Evolutionary conservation across 1,140 invertebrate species (phyloP).

Genomic region (Saccostrea glomerata): DNA sequence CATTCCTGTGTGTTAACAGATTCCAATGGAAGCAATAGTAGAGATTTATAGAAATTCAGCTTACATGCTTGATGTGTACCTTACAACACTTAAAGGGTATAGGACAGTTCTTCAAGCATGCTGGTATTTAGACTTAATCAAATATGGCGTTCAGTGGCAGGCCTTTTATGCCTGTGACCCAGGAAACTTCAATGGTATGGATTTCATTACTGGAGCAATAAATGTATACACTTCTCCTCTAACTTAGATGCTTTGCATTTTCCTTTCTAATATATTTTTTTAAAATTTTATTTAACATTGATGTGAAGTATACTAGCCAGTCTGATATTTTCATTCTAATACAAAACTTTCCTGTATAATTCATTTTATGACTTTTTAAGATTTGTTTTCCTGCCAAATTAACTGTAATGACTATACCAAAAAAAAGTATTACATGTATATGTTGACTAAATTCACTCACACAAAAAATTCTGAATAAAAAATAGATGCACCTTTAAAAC

Average conservation of each 20-base stretch:
- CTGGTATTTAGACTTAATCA: constrained; percentile 88
- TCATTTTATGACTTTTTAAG: no score
- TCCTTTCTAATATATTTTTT: not conserved
- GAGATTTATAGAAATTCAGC: constrained; percentile 79
- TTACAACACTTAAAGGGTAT: constrained; percentile 82
- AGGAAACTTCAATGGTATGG: constrained; percentile 80
- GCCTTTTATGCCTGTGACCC: constrained; percentile 90
- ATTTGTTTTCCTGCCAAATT: no score
- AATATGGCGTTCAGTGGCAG: constrained; percentile 86
- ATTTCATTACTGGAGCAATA: not conserved
- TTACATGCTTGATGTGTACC: constrained; percentile 76
- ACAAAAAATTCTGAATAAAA: no score
- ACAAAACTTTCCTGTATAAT: no score
- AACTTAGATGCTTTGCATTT: not conserved
- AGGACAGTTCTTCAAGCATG: constrained; percentile 86
- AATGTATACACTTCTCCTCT: not conserved
- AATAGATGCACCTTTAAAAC: no score
- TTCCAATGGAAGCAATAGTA: constrained; percentile 78
- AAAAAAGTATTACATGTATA: no score
- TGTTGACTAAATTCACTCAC: no score
- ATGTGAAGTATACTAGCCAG: no score
- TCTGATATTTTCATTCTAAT: no score
- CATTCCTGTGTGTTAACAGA: constrained; percentile 6
- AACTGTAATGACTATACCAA: no score
- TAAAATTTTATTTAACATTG: no score